Base-by-base conservation (phyloP, 2,113 vertebrate genomes). In the Pyrgilauda ruficollis region DNA sequence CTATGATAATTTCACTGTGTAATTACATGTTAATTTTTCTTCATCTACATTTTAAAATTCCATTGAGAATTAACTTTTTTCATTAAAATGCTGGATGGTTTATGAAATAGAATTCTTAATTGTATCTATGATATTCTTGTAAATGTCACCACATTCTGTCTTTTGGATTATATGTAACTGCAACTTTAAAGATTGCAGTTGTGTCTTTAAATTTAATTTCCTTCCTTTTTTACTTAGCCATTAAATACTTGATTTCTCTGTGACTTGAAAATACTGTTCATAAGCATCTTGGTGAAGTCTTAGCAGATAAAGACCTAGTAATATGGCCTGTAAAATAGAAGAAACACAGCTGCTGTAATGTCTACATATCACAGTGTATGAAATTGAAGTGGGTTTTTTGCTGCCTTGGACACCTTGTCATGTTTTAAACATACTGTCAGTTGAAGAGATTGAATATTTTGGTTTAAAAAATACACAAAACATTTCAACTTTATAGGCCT, bases 1-100 rank as follows among this genome's bases (percentile, higher is more conserved):
- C 55, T 92, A 79, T 87, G 91, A 75, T 95, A 94, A 92, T 96
- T 96, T 94, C 59, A 88, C 69, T 86, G 63, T 95, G 90, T 96
- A 92, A 96, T 97, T 94, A 93, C 79, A 96, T 96, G 96, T 92
- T 96, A 96, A 96, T 95, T 96, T 96, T 93, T 94, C 95, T 94
- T 92, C 92, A 96, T 97, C 95, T 95, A 92, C 96, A 94, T 95
- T 94, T 96, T 94, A 94, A 90, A 96, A 96, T 93, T 95, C 92
- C 76, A 94, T 92, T 93, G 95, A 94, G 95, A 96, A 80, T 96
- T 95, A 94, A 94, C 90, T 95, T 94, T 95, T 97, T 96, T 91
- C 93, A 96, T 96, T 94, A 95, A 95, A 96, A 94, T 95, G 95
- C 90, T 90, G 47, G 63, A 91, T 97, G 82, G 68, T 95, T 96